Evolutionary conservation across 2,113 vertebrate species (phyloP).

Genomic region (Lethenteron reissneri): DNA sequence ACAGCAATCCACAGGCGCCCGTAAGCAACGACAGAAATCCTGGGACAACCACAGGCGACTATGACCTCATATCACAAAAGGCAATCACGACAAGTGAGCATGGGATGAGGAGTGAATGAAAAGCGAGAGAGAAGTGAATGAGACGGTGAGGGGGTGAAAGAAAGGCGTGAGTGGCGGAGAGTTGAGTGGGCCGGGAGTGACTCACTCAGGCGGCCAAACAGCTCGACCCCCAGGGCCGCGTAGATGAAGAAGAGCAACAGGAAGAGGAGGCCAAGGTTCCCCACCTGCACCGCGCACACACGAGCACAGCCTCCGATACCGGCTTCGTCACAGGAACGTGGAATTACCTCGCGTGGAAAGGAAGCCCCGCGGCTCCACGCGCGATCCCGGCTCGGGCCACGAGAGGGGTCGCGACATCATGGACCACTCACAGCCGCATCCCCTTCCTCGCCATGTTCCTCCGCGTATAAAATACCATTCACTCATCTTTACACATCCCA

Average conservation of each 20-base stretch:
- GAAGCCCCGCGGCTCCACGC: no score
- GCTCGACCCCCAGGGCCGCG: conserved; percentile 88
- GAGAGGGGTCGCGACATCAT: no score
- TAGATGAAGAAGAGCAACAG: conserved; percentile 99
- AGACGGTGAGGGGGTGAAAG: no score
- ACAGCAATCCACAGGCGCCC: not conserved
- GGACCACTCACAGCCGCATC: no score
- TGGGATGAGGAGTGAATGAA: not conserved
- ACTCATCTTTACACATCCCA: no score
- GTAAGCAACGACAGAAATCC: no score
- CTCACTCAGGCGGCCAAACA: conserved; percentile 93
- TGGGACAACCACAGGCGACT: no score
- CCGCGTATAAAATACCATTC: no score
- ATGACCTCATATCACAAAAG: not conserved
- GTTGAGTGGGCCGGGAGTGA: not conserved
- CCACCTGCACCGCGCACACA: conserved; percentile 57
- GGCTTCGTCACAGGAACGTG: conserved; percentile 7
- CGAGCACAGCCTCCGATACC: conserved; percentile 16
- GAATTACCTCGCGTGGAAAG: no score
- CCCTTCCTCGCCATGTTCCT: no score
- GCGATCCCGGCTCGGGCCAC: no score
- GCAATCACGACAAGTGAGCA: not conserved
- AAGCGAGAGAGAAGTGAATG: not conserved
- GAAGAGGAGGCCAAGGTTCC: conserved; percentile 95
- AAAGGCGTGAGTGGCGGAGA: not conserved